Evolutionary conservation across 1,140 invertebrate species (phyloP).

Genomic region (Caenorhabditis briggsae): DNA sequence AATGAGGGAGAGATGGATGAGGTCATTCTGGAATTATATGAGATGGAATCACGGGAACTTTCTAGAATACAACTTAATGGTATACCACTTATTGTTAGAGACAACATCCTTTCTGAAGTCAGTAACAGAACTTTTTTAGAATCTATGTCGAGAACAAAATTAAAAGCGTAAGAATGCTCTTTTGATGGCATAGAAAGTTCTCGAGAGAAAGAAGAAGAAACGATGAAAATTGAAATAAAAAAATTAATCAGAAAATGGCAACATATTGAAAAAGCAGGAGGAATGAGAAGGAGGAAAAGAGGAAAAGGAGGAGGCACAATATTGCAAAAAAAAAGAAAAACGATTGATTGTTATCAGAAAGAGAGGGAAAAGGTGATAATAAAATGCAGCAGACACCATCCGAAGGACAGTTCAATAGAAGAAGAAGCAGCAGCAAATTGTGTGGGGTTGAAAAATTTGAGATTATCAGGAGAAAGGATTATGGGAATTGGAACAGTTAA

Average conservation of each 20-base stretch:
- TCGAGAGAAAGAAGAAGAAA: neutral
- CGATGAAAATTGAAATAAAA: neutral
- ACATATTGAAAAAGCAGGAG: constrained; percentile 17
- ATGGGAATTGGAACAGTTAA: too few species aligned
- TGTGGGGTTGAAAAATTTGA: too few species aligned
- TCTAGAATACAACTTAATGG: too few species aligned
- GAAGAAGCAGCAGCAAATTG: neutral
- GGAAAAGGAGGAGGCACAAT: constrained; percentile 20
- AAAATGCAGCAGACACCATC: constrained; percentile 41
- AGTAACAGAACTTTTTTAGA: too few species aligned
- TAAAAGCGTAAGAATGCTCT: too few species aligned
- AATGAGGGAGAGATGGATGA: neutral
- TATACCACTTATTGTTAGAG: too few species aligned
- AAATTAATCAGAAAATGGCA: constrained; percentile 9
- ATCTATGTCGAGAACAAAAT: too few species aligned
- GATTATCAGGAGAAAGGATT: too few species aligned
- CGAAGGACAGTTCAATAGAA: constrained; percentile 27
- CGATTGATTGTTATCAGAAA: constrained; percentile 44
- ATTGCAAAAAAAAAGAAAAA: constrained; percentile 46
- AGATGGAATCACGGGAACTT: too few species aligned
- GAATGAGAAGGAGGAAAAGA: neutral
- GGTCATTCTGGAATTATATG: neutral
- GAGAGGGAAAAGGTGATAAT: constrained; percentile 5
- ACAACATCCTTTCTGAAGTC: too few species aligned
- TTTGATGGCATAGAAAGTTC: too few species aligned